phyloP scores from a whole-genome alignment of 2,797 vertebrate species.

The Macropus fuliginosus region DNA sequence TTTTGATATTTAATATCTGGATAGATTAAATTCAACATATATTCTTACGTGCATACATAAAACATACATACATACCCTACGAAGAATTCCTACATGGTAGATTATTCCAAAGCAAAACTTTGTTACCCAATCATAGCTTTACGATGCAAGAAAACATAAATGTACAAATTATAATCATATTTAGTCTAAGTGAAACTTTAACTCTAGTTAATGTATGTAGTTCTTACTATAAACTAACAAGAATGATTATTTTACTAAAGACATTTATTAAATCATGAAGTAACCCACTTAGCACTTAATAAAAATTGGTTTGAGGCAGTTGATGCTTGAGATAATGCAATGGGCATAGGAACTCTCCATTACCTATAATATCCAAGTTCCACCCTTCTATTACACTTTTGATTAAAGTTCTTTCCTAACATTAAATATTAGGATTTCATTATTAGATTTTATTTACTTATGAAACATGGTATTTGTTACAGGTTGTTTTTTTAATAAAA shows the following conservation, averaged over 20 bases:
- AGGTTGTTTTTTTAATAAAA: neutral
- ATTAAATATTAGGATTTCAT: neutral
- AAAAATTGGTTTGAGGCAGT: neutral
- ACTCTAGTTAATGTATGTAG: neutral
- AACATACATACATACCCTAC: neutral
- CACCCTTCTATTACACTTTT: neutral
- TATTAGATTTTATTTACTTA: neutral
- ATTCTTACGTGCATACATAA: neutral
- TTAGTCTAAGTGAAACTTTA: neutral
- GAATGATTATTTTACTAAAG: neutral
- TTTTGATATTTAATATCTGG: neutral
- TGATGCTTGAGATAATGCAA: neutral
- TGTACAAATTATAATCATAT: neutral
- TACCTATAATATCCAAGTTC: neutral
- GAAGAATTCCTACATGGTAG: neutral
- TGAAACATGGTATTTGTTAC: neutral
- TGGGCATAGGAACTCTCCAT: neutral
- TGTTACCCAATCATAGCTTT: neutral
- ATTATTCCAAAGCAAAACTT: neutral
- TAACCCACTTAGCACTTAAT: neutral
- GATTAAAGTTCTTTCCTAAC: neutral
- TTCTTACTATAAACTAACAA: neutral
- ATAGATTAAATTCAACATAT: neutral
- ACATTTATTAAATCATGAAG: neutral
- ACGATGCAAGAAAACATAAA: neutral